A percentile compares a stretch with the other conserved stretches of the same genome.
Conservation (phyloP, 2,113 vertebrate genomes). For the Austrofundulus limnaeus region DNA sequence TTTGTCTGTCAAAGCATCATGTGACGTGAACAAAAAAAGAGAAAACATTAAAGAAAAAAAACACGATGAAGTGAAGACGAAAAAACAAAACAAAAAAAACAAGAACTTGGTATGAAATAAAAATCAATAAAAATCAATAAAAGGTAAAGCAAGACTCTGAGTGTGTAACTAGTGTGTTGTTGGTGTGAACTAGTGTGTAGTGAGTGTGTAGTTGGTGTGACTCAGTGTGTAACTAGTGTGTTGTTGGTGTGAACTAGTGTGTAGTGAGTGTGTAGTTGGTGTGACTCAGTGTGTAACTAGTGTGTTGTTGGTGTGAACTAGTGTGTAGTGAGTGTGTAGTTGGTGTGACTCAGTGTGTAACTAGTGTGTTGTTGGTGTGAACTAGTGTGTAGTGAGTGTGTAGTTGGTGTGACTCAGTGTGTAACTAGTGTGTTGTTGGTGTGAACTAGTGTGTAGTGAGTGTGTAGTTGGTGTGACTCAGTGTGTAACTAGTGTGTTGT, state of each 20-base stretch:
- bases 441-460: background rate
- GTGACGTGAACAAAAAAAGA: constrained; percentile 51
- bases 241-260: background rate
- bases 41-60: background rate
- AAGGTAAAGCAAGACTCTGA: background rate
- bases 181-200: background rate
- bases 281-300: background rate
- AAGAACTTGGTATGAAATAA: no score
- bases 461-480: background rate
- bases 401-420: background rate
- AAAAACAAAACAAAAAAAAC: no score
- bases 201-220: background rate
- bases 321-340: no score
- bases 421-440: no score
- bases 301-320: background rate
- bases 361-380: no score
- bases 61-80: constrained; percentile 4
- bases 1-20: constrained; percentile 82
- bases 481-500: no score
- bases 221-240: background rate
- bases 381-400: no score
- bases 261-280: no score
- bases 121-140: background rate
- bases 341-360: background rate
- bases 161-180: background rate